Percentiles rank a stretch among this genome's conserved stretches.
These are phyloP conservation scores for Dascyllus trimaculatus DNA, from an alignment of 2,113 vertebrate genomes.

Conservation along the genomic window DNA sequence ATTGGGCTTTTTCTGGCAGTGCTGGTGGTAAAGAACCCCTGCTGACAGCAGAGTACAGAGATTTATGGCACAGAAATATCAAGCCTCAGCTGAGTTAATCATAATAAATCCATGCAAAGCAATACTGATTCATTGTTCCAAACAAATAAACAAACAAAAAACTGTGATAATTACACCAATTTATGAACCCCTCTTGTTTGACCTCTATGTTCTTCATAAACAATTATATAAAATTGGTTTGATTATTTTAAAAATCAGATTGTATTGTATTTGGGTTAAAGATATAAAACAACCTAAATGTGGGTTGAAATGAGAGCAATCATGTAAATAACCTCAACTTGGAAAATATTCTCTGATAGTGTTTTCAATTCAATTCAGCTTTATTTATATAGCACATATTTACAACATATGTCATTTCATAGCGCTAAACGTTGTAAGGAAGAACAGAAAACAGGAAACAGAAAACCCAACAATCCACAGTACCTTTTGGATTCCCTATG, in stretches of 20 bases:
- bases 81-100: constrained; percentile 48
- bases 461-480: no score
- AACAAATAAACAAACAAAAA: constrained; percentile 17
- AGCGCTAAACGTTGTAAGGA: no score
- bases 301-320: constrained; percentile 23
- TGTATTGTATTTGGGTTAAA: constrained; percentile 18
- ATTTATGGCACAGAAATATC: constrained; percentile 48
- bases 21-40: constrained; percentile 35
- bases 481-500: no score
- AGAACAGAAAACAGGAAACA: no score
- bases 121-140: constrained; percentile 67
- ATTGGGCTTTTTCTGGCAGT: constrained; percentile 39
- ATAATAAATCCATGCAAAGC: constrained; percentile 53
- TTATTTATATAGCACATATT: no score
- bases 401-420: no score
- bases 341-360: constrained; percentile 5
- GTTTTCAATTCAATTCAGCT: no score
- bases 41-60: constrained; percentile 31
- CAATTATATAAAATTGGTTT: constrained; percentile 63
- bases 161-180: constrained; percentile 57
- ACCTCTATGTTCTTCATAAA: constrained; percentile 62
- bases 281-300: constrained; percentile 35
- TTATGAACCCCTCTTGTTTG: constrained; percentile 43
- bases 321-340: constrained; percentile 30
- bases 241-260: constrained; percentile 48